These are phyloP conservation scores for Nysson spinosus DNA, from an alignment of 2,888 invertebrate genomes.

Conservation along the genomic window DNA sequence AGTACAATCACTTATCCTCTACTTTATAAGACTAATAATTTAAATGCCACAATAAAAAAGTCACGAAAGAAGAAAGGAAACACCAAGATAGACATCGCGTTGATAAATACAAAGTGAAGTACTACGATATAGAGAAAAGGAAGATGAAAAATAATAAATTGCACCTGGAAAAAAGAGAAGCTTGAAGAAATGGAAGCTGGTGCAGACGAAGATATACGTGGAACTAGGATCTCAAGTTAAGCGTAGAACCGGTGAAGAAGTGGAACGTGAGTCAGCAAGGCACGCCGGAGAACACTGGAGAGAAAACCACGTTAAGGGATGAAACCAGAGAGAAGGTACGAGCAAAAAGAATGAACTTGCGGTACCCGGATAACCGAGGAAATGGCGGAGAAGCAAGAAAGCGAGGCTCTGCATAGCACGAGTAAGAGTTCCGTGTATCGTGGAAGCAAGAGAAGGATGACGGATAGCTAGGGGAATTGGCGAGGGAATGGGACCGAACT, in stretches of 20 bases:
- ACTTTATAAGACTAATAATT: too few relatives aligned
- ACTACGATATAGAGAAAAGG: too few relatives aligned
- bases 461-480: not conserved
- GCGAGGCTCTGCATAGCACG: not conserved
- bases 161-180: too few relatives aligned
- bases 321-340: not conserved
- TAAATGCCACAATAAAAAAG: too few relatives aligned
- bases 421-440: too few relatives aligned
- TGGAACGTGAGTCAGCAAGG: not conserved
- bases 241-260: not conserved
- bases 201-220: not conserved
- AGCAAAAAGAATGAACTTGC: slow-evolving; percentile 18
- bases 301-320: not conserved
- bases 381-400: slow-evolving; percentile 23
- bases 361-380: slow-evolving; percentile 1
- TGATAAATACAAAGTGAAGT: too few relatives aligned
- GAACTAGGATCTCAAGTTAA: slow-evolving; percentile 5
- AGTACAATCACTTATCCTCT: too few relatives aligned
- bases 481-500: not conserved
- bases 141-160: too few relatives aligned
- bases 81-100: too few relatives aligned
- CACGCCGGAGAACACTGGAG: not conserved
- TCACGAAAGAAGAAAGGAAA: too few relatives aligned
- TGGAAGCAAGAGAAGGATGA: slow-evolving; percentile 3
- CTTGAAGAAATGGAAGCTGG: too few relatives aligned